These are phyloP conservation scores for Oreochromis grahami DNA, from an alignment of 2,797 vertebrate genomes.

Conservation along the genomic window DNA sequence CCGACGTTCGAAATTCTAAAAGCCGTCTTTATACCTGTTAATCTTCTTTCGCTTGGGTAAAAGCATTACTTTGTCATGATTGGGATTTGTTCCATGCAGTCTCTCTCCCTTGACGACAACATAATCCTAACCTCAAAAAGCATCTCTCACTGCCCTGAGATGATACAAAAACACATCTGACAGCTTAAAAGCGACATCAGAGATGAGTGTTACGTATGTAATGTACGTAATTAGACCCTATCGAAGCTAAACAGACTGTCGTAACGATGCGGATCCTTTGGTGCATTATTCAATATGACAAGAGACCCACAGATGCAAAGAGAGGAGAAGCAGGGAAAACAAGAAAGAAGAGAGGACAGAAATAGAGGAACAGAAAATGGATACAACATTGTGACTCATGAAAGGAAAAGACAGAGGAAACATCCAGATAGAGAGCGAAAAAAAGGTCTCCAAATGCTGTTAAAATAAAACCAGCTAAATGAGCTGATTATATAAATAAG, in stretches of 20 bases:
- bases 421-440: background rate
- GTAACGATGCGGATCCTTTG: background rate
- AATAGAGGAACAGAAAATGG: conserved; percentile 26
- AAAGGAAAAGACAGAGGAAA: conserved; percentile 20
- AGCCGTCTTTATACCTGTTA: background rate
- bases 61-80: background rate
- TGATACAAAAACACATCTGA: background rate
- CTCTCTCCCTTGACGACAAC: background rate
- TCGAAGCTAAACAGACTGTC: conserved; percentile 15
- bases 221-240: conserved; percentile 14
- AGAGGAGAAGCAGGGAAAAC: background rate
- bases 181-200: background rate
- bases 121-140: background rate
- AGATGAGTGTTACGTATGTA: conserved; percentile 15
- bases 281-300: conserved; percentile 15
- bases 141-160: background rate
- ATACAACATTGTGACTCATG: conserved; percentile 48
- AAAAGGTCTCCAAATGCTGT: conserved; percentile 24
- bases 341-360: conserved; percentile 2
- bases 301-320: background rate
- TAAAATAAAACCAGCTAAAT: conserved; percentile 51
- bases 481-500: conserved; percentile 54
- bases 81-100: background rate
- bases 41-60: background rate
- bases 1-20: background rate